Conservation (phyloP, 2,797 vertebrate genomes). For the Hyperoplus lanceolatus region DNA sequence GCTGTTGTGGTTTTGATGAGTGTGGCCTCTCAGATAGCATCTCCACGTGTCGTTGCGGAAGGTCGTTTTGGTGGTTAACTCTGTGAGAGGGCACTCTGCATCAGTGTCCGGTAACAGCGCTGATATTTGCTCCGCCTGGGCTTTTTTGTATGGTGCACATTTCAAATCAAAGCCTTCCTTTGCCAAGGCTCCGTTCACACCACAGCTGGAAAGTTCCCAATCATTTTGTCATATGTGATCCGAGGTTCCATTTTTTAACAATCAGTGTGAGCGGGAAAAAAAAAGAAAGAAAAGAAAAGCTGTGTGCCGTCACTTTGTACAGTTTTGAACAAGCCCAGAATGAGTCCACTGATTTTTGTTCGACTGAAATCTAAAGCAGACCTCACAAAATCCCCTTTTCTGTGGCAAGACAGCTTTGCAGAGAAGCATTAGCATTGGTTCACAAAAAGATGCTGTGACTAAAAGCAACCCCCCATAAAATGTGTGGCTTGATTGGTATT, state of each 20-base stretch:
- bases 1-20: constrained; percentile 73
- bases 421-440: neutral
- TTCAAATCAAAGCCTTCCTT: constrained; percentile 47
- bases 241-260: constrained; percentile 10
- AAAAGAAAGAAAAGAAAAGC: neutral
- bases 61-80: constrained; percentile 76
- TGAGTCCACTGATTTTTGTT: constrained; percentile 9
- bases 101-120: constrained; percentile 70
- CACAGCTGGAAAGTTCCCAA: constrained; percentile 13
- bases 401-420: neutral
- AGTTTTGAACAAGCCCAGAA: constrained; percentile 3
- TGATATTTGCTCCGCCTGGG: constrained; percentile 39
- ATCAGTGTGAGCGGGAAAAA: constrained; percentile 8
- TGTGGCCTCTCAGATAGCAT: constrained; percentile 73
- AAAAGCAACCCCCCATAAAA: neutral
- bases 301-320: neutral
- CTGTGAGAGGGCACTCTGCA: constrained; percentile 74
- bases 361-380: constrained; percentile 5
- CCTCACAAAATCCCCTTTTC: neutral
- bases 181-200: neutral
- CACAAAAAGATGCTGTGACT: neutral
- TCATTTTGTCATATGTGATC: constrained; percentile 15
- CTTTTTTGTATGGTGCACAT: constrained; percentile 41
- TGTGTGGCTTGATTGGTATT: neutral
- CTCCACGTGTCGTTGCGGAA: constrained; percentile 70